Evolutionary conservation across 2,888 invertebrate species (phyloP), one percentile per base, ranked within the genome.

Genomic region (Agonopterix arenella): DNA sequence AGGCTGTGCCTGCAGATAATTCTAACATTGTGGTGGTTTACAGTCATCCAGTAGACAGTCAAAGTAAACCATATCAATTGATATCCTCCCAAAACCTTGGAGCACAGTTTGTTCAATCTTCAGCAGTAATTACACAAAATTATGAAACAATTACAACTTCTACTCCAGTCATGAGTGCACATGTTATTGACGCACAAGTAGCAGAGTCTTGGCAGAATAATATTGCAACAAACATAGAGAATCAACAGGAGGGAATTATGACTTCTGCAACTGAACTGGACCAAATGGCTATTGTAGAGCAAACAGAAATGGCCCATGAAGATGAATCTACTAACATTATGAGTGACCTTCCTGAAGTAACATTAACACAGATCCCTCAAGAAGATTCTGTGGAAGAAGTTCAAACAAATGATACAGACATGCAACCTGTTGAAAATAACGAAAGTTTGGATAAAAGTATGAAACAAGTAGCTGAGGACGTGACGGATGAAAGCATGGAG

Each of bases 11-110:
- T 41, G 63, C 74, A 50, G 90, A 91, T 54, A 91, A 91, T 71
- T 90, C 91, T 1, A 92, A 92, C 61, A 92, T 92, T 67, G 92
- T 92, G 10, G 92, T 92, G 45, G 85, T 92, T 11, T 92, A 92
- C 60, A 92, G 92, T 69, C 91, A 92, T 67, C 90, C 90, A 44
- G 84, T 91, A 38, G 88, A 90, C 64, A 89, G 89, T 51, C 84
- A 88, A 68, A 88, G 83, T 63, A 91, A 91, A 59, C 90, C 91
- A 63, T 92, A 81, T 60, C 73, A 91, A 83, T 66, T 88, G 41
- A 70, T 85, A 45, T 75, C 82, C 47, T 71, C 83, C 54, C 79
- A 81, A 64, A 76, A 71, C 45, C 66, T 85, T 54, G 80, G 70
- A 47, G 61, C 79, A 48, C 84, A 86, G 53, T 85, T 76, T 74